Base-by-base conservation (phyloP, 2,113 vertebrate species). In the Okapia johnstoni region DNA sequence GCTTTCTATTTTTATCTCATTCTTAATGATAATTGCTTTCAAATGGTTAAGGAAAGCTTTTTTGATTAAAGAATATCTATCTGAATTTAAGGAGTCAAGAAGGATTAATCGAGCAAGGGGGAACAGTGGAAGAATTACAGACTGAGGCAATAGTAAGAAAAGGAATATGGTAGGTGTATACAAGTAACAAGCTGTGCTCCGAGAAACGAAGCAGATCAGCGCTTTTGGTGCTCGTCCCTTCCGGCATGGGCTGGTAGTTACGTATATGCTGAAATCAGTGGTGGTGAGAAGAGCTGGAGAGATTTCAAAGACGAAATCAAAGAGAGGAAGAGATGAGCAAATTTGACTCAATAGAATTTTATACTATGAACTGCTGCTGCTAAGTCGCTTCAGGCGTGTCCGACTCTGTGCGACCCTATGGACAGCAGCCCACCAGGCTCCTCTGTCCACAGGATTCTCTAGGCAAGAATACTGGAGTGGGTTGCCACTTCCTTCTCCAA, bases 121-220 rank as follows among this genome's bases (percentile, higher is more conserved):
- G 9, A 14, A 63, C 0, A 19, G 16, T n/a, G 36, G 60, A 25
- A 81, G 30, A 76, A 95, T 86, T 25, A 7, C 21, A 50, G n/a
- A 33, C 25, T 21, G 16, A 85, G 7, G n/a, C 43, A 84, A 30
- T 1, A 43, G 40, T n/a, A 6, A 84, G 13, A 83, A 76, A 6
- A 54, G 36, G 12, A 48, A 5, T 30, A 23, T 0, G 2, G 5
- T 30, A 19, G 2, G 5, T 30, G 15, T 8, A 25, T 7, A 14
- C n/a, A 81, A 76, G 16, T 6, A 60, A 70, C 15, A 54, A 63
- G 48, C 1, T 3, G 4, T 11, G 5, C 23, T 84, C 48, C 55
- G 92, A 58, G 81, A 30, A 76, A 46, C 14, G 6, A 28, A 86
- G 17, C 5, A 57, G 3, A 46, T 30, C 2, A 28, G 43, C 0